Conservation (phyloP, 2,113 vertebrate species). For the Setophaga coronata region DNA sequence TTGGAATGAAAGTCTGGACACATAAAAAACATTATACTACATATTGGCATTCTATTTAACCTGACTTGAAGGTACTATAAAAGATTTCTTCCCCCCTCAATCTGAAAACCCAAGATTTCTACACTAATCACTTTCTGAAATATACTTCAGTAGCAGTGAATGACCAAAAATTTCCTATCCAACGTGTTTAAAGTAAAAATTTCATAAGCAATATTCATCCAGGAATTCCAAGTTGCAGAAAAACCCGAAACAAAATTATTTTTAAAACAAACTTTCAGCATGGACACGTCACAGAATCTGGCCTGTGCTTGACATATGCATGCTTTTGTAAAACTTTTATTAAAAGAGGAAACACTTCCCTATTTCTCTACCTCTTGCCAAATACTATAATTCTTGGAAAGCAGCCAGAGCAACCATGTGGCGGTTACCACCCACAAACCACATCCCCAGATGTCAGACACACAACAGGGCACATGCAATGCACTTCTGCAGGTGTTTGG, state of each 20-base stretch:
- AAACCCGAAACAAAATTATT: background rate
- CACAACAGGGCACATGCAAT: background rate
- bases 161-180: background rate
- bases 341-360: background rate
- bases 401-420: background rate
- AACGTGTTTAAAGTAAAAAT: background rate
- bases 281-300: background rate
- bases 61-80: background rate
- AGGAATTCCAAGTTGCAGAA: background rate
- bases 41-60: background rate
- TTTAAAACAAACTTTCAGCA: background rate
- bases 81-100: background rate
- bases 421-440: conserved; percentile 1
- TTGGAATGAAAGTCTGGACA: background rate
- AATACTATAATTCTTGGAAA: conserved; percentile 8
- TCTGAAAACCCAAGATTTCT: background rate
- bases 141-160: background rate
- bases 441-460: background rate
- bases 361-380: background rate
- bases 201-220: background rate
- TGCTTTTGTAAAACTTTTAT: background rate
- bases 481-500: background rate
- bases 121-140: background rate
- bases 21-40: background rate
- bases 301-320: background rate